Percentiles rank a stretch among this genome's conserved stretches.
These are phyloP conservation scores for Corythucha ciliata DNA, from an alignment of 2,888 invertebrate species.

Conservation along the genomic window DNA sequence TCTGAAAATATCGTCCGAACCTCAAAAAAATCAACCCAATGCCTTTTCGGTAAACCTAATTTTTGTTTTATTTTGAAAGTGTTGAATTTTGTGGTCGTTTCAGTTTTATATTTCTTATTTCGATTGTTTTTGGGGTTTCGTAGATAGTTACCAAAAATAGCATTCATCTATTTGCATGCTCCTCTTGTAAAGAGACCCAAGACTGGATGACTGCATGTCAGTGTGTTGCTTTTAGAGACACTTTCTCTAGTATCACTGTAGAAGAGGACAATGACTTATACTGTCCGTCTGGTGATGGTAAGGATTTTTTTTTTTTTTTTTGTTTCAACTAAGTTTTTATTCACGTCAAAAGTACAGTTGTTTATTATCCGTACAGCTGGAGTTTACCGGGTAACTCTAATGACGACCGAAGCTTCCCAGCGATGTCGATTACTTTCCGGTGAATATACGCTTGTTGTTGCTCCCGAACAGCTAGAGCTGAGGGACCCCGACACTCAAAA, in stretches of 20 bases:
- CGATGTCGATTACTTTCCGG: slow-evolving; percentile 63
- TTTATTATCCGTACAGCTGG: slow-evolving; percentile 46
- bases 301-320: slow-evolving; percentile 12
- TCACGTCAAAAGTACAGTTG: no score
- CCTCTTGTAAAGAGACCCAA: slow-evolving; percentile 57
- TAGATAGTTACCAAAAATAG: slow-evolving; percentile 65
- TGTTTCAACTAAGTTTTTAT: neutral
- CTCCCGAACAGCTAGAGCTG: slow-evolving; percentile 64
- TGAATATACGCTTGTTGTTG: slow-evolving; percentile 62
- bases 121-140: no score
- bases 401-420: slow-evolving; percentile 66
- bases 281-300: slow-evolving; percentile 65
- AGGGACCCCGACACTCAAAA: slow-evolving; percentile 53
- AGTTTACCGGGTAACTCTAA: slow-evolving; percentile 65
- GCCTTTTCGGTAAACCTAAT: slow-evolving; percentile 44
- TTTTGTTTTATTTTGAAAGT: no score
- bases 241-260: slow-evolving; percentile 52
- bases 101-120: no score
- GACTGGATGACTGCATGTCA: slow-evolving; percentile 74
- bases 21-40: slow-evolving; percentile 44
- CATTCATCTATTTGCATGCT: slow-evolving; percentile 51
- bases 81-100: neutral
- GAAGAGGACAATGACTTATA: slow-evolving; percentile 85
- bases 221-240: slow-evolving; percentile 68
- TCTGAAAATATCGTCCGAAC: slow-evolving; percentile 57